Conservation (phyloP, 2,797 vertebrate genomes). For the Denticeps clupeoides region DNA sequence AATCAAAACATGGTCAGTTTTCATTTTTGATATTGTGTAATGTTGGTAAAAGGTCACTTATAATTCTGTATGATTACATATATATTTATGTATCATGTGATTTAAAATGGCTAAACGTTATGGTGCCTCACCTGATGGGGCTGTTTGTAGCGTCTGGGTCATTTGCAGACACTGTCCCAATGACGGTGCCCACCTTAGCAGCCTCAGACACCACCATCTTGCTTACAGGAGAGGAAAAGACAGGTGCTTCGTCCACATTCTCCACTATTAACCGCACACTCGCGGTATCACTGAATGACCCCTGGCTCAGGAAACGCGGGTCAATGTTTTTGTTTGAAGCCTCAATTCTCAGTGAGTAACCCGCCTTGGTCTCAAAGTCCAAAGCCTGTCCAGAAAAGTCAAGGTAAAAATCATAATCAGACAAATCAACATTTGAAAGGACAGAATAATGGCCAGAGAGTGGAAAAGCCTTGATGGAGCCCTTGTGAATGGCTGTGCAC, state of each 20-base stretch:
- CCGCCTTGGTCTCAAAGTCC: constrained; percentile 78
- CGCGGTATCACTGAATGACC: constrained; percentile 71
- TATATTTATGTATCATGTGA: too few relatives aligned
- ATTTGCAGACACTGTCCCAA: constrained; percentile 70
- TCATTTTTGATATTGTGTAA: too few relatives aligned
- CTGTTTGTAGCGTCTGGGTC: constrained; percentile 74
- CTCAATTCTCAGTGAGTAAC: constrained; percentile 72
- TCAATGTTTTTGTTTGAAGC: constrained; percentile 69
- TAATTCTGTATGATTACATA: too few relatives aligned
- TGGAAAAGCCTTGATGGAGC: too few relatives aligned
- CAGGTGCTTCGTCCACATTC: constrained; percentile 72
- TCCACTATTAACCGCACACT: constrained; percentile 72
- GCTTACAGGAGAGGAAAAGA: constrained; percentile 62
- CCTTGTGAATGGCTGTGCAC: too few relatives aligned
- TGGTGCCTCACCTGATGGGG: constrained; percentile 61
- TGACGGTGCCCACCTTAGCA: constrained; percentile 68
- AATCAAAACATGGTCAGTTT: too few relatives aligned
- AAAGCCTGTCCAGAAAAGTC: constrained; percentile 49
- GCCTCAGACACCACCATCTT: constrained; percentile 75
- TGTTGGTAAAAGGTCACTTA: too few relatives aligned
- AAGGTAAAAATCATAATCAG: too few relatives aligned
- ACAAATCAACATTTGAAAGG: not conserved
- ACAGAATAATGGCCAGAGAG: not conserved
- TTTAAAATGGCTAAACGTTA: too few relatives aligned
- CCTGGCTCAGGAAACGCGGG: constrained; percentile 64